phyloP scores from a whole-genome alignment of 2,888 invertebrate species.

The Stratiomys singularior region DNA sequence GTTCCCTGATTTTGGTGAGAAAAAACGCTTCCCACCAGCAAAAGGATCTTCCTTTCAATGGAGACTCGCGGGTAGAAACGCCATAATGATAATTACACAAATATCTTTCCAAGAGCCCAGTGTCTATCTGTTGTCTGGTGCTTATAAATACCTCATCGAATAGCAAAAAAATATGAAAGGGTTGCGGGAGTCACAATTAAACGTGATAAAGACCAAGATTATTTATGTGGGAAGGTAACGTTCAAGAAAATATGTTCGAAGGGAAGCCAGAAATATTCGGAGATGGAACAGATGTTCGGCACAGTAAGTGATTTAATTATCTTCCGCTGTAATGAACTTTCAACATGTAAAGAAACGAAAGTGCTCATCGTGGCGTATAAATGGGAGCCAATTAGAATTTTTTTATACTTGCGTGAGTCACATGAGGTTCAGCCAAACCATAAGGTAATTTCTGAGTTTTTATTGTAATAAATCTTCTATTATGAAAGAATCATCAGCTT shows the following conservation, averaged over 20 bases:
- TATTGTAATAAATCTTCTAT: no score
- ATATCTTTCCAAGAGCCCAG: background rate
- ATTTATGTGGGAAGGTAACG: conserved; percentile 38
- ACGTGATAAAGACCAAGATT: conserved; percentile 12
- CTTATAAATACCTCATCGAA: conserved; percentile 9
- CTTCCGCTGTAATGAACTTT: no score
- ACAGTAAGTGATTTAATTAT: no score
- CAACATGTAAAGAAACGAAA: no score
- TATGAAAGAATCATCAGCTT: no score
- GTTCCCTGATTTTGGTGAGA: conserved; percentile 33
- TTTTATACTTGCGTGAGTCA: no score
- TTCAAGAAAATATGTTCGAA: background rate
- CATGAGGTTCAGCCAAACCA: no score
- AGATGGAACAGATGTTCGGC: conserved; percentile 19
- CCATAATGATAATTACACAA: conserved; percentile 38
- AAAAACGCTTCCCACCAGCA: conserved; percentile 44
- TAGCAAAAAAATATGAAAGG: conserved; percentile 18
- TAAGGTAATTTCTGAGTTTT: no score
- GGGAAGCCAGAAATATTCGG: conserved; percentile 14
- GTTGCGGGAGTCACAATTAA: conserved; percentile 46
- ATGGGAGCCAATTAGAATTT: no score
- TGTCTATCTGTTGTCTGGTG: conserved; percentile 23
- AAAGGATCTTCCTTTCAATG: conserved; percentile 7
- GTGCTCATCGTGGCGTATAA: no score
- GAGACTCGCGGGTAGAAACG: conserved; percentile 3